Base-by-base conservation (phyloP, 2,888 invertebrate species). In the Ariolimax columbianus region DNA sequence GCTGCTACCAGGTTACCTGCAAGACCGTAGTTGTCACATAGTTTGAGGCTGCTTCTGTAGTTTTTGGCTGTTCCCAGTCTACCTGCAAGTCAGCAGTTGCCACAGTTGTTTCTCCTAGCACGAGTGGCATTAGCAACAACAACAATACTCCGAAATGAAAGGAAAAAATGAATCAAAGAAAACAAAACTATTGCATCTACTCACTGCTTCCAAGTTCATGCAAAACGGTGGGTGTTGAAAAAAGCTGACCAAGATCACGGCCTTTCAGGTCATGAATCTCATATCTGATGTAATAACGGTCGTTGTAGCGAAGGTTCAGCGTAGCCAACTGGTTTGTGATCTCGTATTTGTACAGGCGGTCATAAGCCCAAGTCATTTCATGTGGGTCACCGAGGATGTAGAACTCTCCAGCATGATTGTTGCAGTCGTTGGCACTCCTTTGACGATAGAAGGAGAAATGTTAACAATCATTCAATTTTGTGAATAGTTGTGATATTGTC, bases 281-380 rank as follows among this genome's bases (percentile, higher is more conserved):
- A 59, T 80, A 77, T 30, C 70, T 72, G 38, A 89, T 84, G 43
- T 79, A 66, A 43, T 84, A 87, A 6, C 73, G 83, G 81, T 87
- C 88, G 47, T 84, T 86, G 82, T 85, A 83, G 55, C 70, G 82
- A 30, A 87, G 79, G 47, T 83, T 82, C 23, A 85, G 83, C 7
- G 55, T 73, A 9, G 43, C 77, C 63, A 89, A 78, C 40, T 84
- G 66, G 23, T 86, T 73, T 0, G 89, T 89, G 75, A 89, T 89
- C 72, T 89, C 89, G 77, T 86, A 77, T 78, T 86, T 89, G 86
- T 86, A 88, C n/a, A 86, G 80, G 3, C 89, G 77, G 82, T 89
- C 88, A 51, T 87, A 89, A 40, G 75, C 59, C 88, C 88, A 89
- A 0, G 83, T 70, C 88, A 89, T 89, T 77, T 89, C 89, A 63